Evolutionary conservation across 2,113 vertebrate genomes (phyloP), one percentile per base, ranked within the genome.

Genomic region (Sclerurus mexicanus): DNA sequence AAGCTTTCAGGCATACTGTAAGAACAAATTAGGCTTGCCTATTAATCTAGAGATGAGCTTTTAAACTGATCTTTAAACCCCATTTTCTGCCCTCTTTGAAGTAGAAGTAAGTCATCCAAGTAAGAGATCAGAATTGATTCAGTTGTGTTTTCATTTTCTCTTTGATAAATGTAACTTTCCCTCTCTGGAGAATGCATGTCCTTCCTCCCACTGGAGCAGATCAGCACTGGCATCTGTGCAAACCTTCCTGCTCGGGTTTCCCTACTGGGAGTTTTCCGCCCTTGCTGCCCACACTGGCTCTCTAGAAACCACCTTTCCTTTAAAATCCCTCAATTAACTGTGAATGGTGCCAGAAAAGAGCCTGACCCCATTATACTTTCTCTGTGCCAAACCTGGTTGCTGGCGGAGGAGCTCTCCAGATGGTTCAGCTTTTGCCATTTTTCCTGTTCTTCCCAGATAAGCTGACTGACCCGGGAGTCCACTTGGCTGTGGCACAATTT

Each of bases 301-400:
- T 88, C 91, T 71, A 68, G 81, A 91, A 93, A 85, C 39, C 87
- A 85, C 50, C 75, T 94, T 93, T 73, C 67, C 77, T 85, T 87
- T 82, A 85, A 30, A 82, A 84, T 66, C 87, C 66, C 71, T 91
- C 89, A 62, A 14, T 60, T 82, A 80, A 35, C 31, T 62, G 46
- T 58, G 74, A n/a, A 24, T 22, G n/a, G 53, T 91, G 81, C 86
- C 62, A 60, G 62, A 49, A 91, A 85, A 76, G 74, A 46, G 27
- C 39, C 27, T 83, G 91, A 89, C 67, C 62, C 28, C 1, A 0
- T 37, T 49, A 23, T 2, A 33, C 16, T 49, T 72, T 60, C 71
- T 28, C 59, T 66, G 66, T 85, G 89, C 85, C 78, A 76, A 56
- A 42, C 35, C 39, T 80, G 63, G 55, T 18, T 67, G 8, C 33